Conservation (phyloP, 1,140 invertebrate species). For the Caerostris darwini region DNA sequence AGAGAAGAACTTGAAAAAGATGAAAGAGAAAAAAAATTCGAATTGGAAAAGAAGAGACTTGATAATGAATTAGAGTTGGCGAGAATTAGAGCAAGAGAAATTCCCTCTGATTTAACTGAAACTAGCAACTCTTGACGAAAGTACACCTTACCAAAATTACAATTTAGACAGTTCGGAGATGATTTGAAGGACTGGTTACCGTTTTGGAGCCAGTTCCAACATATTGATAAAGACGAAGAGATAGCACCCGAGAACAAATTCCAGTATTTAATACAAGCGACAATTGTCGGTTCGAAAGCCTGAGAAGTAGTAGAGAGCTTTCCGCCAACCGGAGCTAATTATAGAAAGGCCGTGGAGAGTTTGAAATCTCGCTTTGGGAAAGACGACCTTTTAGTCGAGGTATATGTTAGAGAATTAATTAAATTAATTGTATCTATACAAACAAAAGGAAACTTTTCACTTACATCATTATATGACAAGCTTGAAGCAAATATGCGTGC, state of each 20-base stretch:
- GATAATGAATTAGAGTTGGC: not conserved
- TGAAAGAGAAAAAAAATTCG: not conserved
- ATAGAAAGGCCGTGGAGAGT: too few relatives aligned
- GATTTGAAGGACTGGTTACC: not conserved
- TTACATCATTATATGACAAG: not conserved
- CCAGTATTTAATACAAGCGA: too few relatives aligned
- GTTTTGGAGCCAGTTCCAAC: not conserved
- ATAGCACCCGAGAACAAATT: too few relatives aligned
- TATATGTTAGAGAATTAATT: too few relatives aligned
- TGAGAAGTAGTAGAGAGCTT: too few relatives aligned
- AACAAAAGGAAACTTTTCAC: constrained; percentile 3
- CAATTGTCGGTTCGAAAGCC: too few relatives aligned
- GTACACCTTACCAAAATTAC: not conserved
- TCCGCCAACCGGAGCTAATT: too few relatives aligned
- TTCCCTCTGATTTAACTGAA: not conserved
- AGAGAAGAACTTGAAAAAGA: constrained; percentile 4
- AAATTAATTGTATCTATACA: not conserved
- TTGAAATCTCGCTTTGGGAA: too few relatives aligned
- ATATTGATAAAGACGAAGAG: too few relatives aligned
- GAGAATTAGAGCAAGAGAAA: too few relatives aligned
- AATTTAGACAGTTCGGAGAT: not conserved
- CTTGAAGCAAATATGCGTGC: constrained; percentile 22
- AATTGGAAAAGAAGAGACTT: constrained; percentile 3
- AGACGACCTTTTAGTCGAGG: too few relatives aligned
- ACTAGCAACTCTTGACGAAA: not conserved